Conservation (phyloP, 2,888 invertebrate genomes). For the Andricus curvator region DNA sequence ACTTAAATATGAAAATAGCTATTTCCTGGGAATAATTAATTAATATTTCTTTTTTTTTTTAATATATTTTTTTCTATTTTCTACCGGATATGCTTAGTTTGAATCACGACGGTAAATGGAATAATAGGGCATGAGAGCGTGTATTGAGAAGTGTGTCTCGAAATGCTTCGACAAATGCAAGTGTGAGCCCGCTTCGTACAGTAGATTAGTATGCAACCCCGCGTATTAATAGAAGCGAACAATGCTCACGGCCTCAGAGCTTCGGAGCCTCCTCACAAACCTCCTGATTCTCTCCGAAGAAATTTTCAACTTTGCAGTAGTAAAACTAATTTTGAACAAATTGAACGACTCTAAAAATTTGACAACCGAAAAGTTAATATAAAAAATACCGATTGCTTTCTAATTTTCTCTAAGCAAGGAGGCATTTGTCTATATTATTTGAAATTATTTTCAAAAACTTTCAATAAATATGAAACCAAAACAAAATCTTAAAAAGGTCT, state of each 20-base stretch:
- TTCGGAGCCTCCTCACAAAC: conserved; percentile 56
- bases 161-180: conserved; percentile 68
- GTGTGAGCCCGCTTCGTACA: conserved; percentile 59
- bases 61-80: conserved; percentile 47
- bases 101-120: conserved; percentile 64
- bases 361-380: background rate
- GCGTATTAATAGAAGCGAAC: conserved; percentile 75
- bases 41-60: background rate
- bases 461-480: background rate
- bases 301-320: conserved; percentile 1
- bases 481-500: background rate
- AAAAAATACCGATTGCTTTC: background rate
- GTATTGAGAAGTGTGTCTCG: conserved; percentile 64
- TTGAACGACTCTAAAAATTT: background rate
- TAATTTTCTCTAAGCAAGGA: background rate
- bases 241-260: conserved; percentile 72
- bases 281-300: conserved; percentile 29
- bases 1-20: background rate
- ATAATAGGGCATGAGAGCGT: conserved; percentile 69
- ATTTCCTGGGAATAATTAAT: background rate
- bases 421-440: background rate
- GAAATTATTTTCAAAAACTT: background rate
- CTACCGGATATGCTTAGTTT: conserved; percentile 46
- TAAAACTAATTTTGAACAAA: background rate
- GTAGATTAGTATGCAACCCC: conserved; percentile 75